Conservation (phyloP, 2,797 vertebrate genomes). For the Sebastes nivosus region DNA sequence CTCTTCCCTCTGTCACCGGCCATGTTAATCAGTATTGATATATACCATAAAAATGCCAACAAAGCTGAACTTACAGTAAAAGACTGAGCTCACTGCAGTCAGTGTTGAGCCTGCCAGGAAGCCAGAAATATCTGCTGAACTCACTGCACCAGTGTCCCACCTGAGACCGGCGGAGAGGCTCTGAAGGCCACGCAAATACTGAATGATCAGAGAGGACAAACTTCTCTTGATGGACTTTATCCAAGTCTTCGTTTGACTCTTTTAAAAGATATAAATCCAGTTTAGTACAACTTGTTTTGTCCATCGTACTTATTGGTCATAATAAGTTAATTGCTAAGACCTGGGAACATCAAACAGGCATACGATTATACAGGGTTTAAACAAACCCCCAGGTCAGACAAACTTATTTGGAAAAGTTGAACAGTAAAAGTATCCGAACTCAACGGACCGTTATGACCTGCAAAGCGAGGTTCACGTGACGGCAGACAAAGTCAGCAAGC, state of each 20-base stretch:
- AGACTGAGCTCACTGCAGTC: slow-evolving; percentile 39
- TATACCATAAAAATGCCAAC: slow-evolving; percentile 52
- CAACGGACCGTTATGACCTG: not conserved
- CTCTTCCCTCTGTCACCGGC: slow-evolving; percentile 12
- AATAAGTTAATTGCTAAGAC: not conserved
- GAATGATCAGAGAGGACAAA: not conserved
- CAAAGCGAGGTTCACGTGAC: not conserved
- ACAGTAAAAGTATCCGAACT: no score
- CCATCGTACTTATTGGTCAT: not conserved
- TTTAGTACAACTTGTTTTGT: not conserved
- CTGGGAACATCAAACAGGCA: not conserved
- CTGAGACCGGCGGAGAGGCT: slow-evolving; percentile 26
- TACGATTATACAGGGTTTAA: not conserved
- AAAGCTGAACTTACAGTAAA: slow-evolving; percentile 44
- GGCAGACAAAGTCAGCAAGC: not conserved
- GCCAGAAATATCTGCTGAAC: slow-evolving; percentile 66
- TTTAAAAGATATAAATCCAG: not conserved
- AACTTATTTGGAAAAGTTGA: not conserved
- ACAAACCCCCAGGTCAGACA: not conserved
- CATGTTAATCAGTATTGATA: slow-evolving; percentile 50
- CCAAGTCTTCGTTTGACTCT: not conserved
- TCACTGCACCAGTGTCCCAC: slow-evolving; percentile 62
- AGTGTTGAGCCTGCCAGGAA: slow-evolving; percentile 34
- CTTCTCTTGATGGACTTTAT: not conserved
- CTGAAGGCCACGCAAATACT: slow-evolving; percentile 1